Evolutionary conservation across 2,888 invertebrate species (phyloP), one percentile per base, ranked within the genome.

Genomic region (Drepanosiphum platanoidis): DNA sequence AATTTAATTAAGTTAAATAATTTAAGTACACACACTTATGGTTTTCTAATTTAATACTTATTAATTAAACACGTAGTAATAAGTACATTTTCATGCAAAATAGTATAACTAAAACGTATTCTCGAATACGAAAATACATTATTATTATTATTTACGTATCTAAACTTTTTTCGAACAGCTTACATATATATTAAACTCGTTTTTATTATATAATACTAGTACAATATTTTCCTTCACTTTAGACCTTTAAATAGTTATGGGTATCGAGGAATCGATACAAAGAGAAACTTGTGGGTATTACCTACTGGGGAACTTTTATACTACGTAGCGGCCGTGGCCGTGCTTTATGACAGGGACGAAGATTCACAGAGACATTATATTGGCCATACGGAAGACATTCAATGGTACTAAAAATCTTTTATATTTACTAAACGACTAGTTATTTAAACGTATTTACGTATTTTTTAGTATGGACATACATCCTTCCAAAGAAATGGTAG

Each of bases 261-360:
- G 0, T 98, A 98, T 90, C 93, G 98, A 86, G 98, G 98, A 0
- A 93, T 94, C 15, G 97, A 98, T 90, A 94, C 96, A 8, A 92
- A 95, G 18, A 93, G 94, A 88, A 98, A 98, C 90, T 91, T 98
- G 52, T 96, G 97, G 95, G 95, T 96, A 39, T 91, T 98, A 82
- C 97, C 97, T 0, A 97, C 97, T 0, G 98, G 97, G 0, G 98
- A 98, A 90, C 91, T 97, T 13, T 91, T 97, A 66, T 97, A 97
- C 90, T 96, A 94, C 89, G 97, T 97, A n/a, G 96, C 96, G 0
- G 95, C 97, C 0, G 95, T 97, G 0, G 97, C 96, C 0, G 93
- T 97, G 42, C 92, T 97, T 90, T 95, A 94, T 89, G 96, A 97
- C 89, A 92, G 95, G 74, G 95, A 95, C 87, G 95, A 95, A 89